Conservation (phyloP, 2,888 invertebrate species). For the Philereme vetulata region DNA sequence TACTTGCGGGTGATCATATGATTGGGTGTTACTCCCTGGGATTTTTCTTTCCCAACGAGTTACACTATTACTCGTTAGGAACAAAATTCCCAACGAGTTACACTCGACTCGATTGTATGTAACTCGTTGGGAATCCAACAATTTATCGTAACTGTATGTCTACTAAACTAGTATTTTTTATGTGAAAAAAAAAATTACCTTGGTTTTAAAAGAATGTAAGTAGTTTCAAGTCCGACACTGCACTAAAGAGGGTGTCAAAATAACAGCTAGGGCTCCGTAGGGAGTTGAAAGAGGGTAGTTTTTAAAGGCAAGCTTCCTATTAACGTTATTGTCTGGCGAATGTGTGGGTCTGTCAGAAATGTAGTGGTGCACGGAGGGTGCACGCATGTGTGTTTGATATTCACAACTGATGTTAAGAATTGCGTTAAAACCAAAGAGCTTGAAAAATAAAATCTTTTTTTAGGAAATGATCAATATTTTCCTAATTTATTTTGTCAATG, state of each 20-base stretch:
- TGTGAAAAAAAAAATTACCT: not conserved
- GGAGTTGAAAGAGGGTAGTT: constrained; percentile 40
- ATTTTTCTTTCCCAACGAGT: too few species aligned
- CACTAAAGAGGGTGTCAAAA: constrained; percentile 58
- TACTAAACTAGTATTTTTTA: not conserved
- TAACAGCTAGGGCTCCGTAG: constrained; percentile 56
- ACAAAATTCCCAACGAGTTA: too few species aligned
- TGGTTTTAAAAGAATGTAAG: not conserved
- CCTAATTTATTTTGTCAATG: not conserved
- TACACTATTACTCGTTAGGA: too few species aligned
- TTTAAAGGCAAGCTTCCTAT: constrained; percentile 38
- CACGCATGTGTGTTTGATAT: not conserved
- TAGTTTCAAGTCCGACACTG: constrained; percentile 36
- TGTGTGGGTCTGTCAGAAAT: constrained; percentile 19
- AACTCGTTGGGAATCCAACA: too few species aligned
- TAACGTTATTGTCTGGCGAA: constrained; percentile 32
- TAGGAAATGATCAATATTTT: too few species aligned
- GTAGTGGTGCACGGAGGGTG: constrained; percentile 8
- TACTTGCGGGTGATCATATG: too few species aligned
- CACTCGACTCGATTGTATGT: too few species aligned
- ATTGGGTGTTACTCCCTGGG: too few species aligned
- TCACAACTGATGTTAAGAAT: not conserved
- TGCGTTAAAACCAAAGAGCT: not conserved
- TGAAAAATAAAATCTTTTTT: too few species aligned
- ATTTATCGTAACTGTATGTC: too few species aligned